Base-by-base conservation (phyloP, 2,113 vertebrate genomes). In the Pelecanoides urinatrix region DNA sequence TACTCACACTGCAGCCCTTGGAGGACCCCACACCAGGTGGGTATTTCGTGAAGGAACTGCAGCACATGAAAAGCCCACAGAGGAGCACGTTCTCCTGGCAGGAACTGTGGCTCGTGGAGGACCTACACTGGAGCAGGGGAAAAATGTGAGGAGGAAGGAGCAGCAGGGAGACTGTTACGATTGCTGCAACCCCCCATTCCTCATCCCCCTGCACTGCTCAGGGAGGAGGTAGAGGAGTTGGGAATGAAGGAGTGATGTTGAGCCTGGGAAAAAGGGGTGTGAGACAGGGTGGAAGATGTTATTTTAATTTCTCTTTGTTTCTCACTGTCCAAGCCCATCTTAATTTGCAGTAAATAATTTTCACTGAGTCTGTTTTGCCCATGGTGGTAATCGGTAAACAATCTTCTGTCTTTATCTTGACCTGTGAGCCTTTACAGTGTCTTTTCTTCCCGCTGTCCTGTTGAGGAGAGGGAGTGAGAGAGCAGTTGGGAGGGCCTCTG, bases 381-480 rank as follows among this genome's bases (percentile, higher is more conserved):
- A 2, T 11, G 13, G 18, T 38, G 22, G n/a, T 38, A 36, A 32
- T 29, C 4, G 4, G 7, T 32, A 52, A 70, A 63, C 0, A 0
- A 42, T 86, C 50, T 76, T 13, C 6, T 81, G 38, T 47, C 50
- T 71, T 80, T 20, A 17, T 34, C 52, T 61, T 42, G 40, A 59
- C 26, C 52, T 16, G 10, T 4, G 7, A 75, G 11, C 10, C 3
- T 34, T 75, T 63, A 10, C 11, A 30, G 36, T 18, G 65, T 25
- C 10, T n/a, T 71, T 65, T 71, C 26, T 26, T 81, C 30, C 50
- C 10, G 9, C 34, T 85, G 44, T n/a, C 29, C 73, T 80, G 14
- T 53, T 88, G 74, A 75, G 62, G 21, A 63, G 30, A 63, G 62
- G n/a, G 19, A 88, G 18, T 34, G 67, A 36, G 40, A 30, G 23